phyloP scores from a whole-genome alignment of 37 sponge, comb jelly and placozoan genomes.

The Aplysina aerophoba region DNA sequence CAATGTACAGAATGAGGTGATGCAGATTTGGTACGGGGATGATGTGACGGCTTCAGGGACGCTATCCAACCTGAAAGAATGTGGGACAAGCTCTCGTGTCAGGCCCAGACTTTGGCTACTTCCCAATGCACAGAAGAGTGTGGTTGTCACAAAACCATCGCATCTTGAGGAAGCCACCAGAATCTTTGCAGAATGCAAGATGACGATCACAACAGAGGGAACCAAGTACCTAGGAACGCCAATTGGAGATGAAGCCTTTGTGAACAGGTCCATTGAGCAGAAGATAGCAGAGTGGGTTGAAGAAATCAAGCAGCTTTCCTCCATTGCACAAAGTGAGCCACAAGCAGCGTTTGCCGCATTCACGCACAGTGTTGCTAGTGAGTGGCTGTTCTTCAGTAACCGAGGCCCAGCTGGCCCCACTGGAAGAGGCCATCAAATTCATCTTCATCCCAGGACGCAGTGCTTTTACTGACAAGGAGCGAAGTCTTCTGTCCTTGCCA shows the following conservation, averaged over 20 bases:
- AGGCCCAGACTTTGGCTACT: too few relatives aligned
- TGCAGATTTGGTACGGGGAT: neutral
- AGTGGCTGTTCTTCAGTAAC: too few relatives aligned
- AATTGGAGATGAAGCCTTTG: neutral
- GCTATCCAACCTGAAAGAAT: neutral
- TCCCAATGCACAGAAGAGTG: too few relatives aligned
- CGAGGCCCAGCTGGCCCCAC: too few relatives aligned
- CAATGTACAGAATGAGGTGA: neutral
- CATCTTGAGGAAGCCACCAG: neutral
- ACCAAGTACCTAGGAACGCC: neutral
- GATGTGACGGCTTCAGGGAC: neutral
- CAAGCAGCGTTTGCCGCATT: too few relatives aligned
- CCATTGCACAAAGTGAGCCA: neutral
- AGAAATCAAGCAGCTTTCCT: neutral
- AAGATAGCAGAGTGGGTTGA: neutral
- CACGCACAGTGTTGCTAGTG: too few relatives aligned
- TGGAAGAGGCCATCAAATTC: too few relatives aligned
- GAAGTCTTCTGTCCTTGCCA: slow-evolving; percentile 9
- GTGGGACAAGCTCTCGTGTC: slow-evolving; percentile 4
- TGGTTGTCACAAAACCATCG: too few relatives aligned
- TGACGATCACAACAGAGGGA: neutral
- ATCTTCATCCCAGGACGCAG: too few relatives aligned
- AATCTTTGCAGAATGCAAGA: neutral
- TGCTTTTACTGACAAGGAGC: too few relatives aligned
- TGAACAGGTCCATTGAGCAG: neutral